Evolutionary conservation across 92 coral and sea anemone genomes (phyloP), one percentile per base, ranked within the genome.

Genomic region (Plumapathes pennacea): DNA sequence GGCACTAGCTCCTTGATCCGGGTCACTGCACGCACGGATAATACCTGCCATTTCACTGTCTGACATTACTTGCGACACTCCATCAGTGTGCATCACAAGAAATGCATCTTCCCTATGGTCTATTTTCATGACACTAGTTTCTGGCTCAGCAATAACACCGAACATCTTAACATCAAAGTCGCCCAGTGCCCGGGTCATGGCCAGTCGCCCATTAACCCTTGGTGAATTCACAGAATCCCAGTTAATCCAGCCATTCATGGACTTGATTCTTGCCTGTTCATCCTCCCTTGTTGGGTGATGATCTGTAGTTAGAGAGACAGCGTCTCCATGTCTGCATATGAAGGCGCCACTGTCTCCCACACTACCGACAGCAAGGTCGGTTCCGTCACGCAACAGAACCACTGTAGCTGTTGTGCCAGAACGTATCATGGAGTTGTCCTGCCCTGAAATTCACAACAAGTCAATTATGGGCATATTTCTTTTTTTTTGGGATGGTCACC

Each of bases 361-460:
- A 57, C 90, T 92, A 13, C 92, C 98, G 37, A 89, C 66, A 4
- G 85, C 81, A 27, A 92, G 80, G 46, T 92, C 88, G 32, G 67
- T 62, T n/a, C 98, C 98, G 64, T 92, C 89, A 46, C 67, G 72
- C 31, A 92, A 39, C 41, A 92, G 69, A 17, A 78, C 83, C 5
- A 92, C 98, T 2, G 98, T 92, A 12, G 98, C 98, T 41, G 98
- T 92, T 0, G 98, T 89, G 7, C 98, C 98, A 43, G 85, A 59
- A 9, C 90, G 88, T 11, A 64, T 23, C 8, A 32, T 33, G 48
- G 29, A 25, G 5, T 27, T 15, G 26, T 26, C 17, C 3, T 46
- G 32, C n/a, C 52, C 64, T 43, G 26, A 22, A 23, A 55, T 25
- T 50, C 21, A 17, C 23, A 39, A 58, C 14, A 8, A 34, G 40